phyloP scores from a whole-genome alignment of 1,140 invertebrate species.

The Drosophila sp. region DNA sequence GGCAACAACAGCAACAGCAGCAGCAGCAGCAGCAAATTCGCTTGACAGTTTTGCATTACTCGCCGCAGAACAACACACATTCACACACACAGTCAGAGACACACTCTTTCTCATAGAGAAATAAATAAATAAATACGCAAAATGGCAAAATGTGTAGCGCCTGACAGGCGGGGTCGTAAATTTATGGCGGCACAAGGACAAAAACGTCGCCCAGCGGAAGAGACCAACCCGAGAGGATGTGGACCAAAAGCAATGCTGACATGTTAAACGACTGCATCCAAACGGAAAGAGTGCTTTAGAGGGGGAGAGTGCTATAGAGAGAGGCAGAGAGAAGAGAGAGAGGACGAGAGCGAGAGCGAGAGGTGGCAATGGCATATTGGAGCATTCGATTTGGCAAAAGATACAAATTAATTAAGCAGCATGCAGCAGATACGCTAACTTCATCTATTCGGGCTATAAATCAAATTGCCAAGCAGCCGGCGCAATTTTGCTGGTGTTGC shows the following conservation, averaged over 20 bases:
- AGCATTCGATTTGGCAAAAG: slow-evolving; percentile 72
- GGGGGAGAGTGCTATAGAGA: background rate
- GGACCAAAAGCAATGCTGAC: slow-evolving; percentile 57
- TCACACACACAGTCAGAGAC: slow-evolving; percentile 16
- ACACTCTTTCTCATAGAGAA: slow-evolving; percentile 47
- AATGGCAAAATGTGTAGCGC: slow-evolving; percentile 52
- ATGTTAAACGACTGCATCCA: slow-evolving; percentile 77
- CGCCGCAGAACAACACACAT: slow-evolving; percentile 12
- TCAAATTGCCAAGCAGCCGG: slow-evolving; percentile 67
- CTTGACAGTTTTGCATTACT: slow-evolving; percentile 59
- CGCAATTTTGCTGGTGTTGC: slow-evolving; percentile 1
- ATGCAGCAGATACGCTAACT: slow-evolving; percentile 78
- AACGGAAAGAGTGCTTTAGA: slow-evolving; percentile 35
- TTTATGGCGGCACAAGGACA: slow-evolving; percentile 78
- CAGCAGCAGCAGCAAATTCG: slow-evolving; percentile 46
- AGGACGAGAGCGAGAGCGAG: background rate
- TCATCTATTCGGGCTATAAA: slow-evolving; percentile 77
- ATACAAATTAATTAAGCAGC: slow-evolving; percentile 83
- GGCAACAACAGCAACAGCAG: too few species aligned
- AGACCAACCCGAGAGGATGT: slow-evolving; percentile 41
- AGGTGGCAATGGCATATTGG: slow-evolving; percentile 34
- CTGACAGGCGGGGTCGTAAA: slow-evolving; percentile 74
- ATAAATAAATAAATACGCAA: slow-evolving; percentile 75
- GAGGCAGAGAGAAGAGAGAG: background rate
- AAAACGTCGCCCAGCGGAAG: slow-evolving; percentile 72